A percentile compares a stretch with the other conserved stretches of the same genome.
phyloP scores from a whole-genome alignment of 2,113 vertebrate species.

The Beaufortia kweichowensis region DNA sequence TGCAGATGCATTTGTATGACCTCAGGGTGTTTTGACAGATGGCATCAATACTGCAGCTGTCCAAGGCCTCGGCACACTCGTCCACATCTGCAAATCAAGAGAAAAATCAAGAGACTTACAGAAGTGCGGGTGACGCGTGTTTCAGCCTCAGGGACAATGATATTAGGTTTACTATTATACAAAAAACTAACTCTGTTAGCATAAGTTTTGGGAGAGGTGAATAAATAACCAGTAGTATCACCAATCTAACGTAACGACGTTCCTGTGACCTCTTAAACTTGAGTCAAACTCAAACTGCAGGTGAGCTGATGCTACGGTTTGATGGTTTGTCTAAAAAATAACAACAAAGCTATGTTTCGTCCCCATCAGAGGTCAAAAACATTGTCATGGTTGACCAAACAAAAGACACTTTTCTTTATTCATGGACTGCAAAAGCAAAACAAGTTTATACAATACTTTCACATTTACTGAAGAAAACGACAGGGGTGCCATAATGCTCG shows the following conservation, averaged over 20 bases:
- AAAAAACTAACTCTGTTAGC: not conserved
- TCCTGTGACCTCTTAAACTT: conserved; percentile 6
- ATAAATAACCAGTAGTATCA: no score
- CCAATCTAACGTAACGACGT: conserved; percentile 29
- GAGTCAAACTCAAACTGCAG: no score
- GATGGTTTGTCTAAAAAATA: not conserved
- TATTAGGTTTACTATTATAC: not conserved
- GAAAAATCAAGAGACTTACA: conserved; percentile 34
- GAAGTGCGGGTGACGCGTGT: not conserved
- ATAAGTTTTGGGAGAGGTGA: not conserved
- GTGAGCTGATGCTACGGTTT: not conserved
- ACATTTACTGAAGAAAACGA: no score
- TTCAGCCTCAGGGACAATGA: conserved; percentile 15
- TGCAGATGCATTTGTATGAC: conserved; percentile 85
- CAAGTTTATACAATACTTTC: no score
- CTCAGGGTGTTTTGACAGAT: conserved; percentile 83
- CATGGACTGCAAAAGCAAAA: no score
- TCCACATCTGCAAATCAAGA: conserved; percentile 74
- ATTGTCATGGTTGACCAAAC: not conserved
- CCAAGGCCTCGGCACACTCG: conserved; percentile 79
- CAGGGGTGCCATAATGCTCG: no score
- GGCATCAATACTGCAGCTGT: conserved; percentile 85
- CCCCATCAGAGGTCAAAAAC: not conserved
- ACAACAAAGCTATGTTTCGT: conserved; percentile 9
- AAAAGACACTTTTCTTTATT: not conserved